phyloP scores from a whole-genome alignment of 2,797 vertebrate species.

The Mormyrus proboscirostris region DNA sequence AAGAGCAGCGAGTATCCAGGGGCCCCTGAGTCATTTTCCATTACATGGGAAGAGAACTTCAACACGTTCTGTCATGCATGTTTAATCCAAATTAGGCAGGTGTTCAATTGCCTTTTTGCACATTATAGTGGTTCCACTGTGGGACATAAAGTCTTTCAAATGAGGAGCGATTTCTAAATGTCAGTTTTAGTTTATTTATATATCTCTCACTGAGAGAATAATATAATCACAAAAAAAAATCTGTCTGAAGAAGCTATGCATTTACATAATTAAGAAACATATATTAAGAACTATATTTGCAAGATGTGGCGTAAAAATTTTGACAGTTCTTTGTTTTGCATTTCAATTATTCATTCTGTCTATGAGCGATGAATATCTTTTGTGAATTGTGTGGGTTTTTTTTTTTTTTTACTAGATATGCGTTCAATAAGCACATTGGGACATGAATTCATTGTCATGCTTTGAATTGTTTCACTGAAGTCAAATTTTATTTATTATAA shows the following conservation, averaged over 20 bases:
- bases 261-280: neutral
- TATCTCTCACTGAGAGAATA: constrained; percentile 15
- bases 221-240: neutral
- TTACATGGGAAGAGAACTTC: constrained; percentile 34
- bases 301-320: neutral
- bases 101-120: constrained; percentile 45
- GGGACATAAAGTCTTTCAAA: constrained; percentile 38
- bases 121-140: constrained; percentile 37
- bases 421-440: neutral
- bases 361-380: neutral
- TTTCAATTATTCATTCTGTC: neutral
- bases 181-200: constrained; percentile 29
- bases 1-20: neutral
- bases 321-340: neutral
- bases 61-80: constrained; percentile 44
- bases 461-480: neutral
- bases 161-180: constrained; percentile 32
- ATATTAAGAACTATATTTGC: neutral
- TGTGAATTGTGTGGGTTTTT: neutral
- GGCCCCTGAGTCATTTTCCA: constrained; percentile 20
- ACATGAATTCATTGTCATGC: neutral
- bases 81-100: constrained; percentile 55
- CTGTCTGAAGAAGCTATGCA: neutral
- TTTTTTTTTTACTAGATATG: neutral
- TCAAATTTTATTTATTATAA: neutral